Conservation (phyloP, 1,140 invertebrate genomes). For the Augochlora pura region DNA sequence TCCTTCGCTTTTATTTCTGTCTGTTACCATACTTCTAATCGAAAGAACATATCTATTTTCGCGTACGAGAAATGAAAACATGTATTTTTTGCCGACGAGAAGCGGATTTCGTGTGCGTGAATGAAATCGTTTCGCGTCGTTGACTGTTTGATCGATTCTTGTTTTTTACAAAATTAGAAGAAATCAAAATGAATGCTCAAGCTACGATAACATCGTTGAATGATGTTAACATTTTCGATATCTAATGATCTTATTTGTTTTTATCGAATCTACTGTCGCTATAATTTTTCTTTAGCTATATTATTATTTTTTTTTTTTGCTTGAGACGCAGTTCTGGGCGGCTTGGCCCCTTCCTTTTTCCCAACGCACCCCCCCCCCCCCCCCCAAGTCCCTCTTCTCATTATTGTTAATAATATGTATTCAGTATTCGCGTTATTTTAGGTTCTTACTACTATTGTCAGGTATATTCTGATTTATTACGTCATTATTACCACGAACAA, state of each 20-base stretch:
- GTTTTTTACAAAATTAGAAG: neutral
- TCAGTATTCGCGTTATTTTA: conserved; percentile 72
- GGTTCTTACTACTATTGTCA: conserved; percentile 61
- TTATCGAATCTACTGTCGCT: conserved; percentile 20
- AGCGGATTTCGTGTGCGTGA: conserved; percentile 16
- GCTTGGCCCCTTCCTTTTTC: conserved; percentile 50
- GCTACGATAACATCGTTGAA: neutral
- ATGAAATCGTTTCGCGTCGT: conserved; percentile 12
- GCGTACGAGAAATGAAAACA: neutral
- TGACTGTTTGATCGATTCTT: conserved; percentile 20
- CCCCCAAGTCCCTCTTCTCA: conserved; percentile 52
- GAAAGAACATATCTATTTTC: neutral
- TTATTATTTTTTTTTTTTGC: conserved; percentile 41
- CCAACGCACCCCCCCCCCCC: conserved; percentile 12
- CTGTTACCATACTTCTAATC: neutral
- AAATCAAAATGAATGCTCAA: conserved; percentile 15
- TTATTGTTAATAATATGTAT: conserved; percentile 68
- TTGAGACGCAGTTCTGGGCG: conserved; percentile 45
- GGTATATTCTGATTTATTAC: conserved; percentile 64
- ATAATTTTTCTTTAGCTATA: conserved; percentile 2
- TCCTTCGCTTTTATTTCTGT: neutral
- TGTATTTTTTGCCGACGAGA: neutral
- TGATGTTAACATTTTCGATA: conserved; percentile 19
- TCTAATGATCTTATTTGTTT: conserved; percentile 13
- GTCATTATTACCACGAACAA: conserved; percentile 58